Evolutionary conservation across 2,797 vertebrate genomes (phyloP).

Genomic region (Mormyrops attenuatus): DNA sequence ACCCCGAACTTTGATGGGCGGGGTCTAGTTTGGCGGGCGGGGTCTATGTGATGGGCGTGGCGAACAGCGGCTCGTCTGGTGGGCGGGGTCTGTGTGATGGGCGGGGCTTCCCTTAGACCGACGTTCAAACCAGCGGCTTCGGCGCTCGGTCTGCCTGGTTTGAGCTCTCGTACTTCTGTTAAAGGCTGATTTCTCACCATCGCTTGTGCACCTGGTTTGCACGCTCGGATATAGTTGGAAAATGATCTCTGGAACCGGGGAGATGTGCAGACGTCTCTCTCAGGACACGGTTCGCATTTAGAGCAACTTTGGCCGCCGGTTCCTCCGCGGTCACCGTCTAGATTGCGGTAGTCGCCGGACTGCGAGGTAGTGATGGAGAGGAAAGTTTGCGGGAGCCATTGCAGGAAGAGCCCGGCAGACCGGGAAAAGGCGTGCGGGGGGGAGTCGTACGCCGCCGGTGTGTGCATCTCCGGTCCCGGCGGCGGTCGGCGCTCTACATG

Average conservation of each 20-base stretch:
- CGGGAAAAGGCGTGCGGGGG: conserved; percentile 50
- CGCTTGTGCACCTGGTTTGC: not conserved
- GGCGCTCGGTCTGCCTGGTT: not conserved
- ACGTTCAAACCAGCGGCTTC: not conserved
- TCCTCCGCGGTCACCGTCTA: not conserved
- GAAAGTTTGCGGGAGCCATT: conserved; percentile 18
- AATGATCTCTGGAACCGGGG: not conserved
- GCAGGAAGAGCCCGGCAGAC: conserved; percentile 37
- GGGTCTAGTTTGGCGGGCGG: not conserved
- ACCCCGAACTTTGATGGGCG: not conserved
- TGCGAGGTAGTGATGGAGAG: conserved; percentile 35
- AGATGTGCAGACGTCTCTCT: not conserved
- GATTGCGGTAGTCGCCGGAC: not conserved
- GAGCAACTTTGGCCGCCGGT: not conserved
- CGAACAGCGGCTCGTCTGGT: not conserved
- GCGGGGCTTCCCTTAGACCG: not conserved
- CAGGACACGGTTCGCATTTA: not conserved
- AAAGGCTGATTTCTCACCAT: not conserved
- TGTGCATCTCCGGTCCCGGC: not conserved
- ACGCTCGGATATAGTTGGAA: not conserved
- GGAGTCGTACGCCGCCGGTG: conserved; percentile 26
- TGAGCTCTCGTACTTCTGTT: not conserved
- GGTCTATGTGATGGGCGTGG: not conserved
- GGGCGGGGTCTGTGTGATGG: not conserved
- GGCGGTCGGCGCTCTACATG: conserved; percentile 22